A percentile compares a stretch with the other conserved stretches of the same genome.
Evolutionary conservation across 2,797 vertebrate genomes (phyloP).

Genomic region (Telmatherina bonti): DNA sequence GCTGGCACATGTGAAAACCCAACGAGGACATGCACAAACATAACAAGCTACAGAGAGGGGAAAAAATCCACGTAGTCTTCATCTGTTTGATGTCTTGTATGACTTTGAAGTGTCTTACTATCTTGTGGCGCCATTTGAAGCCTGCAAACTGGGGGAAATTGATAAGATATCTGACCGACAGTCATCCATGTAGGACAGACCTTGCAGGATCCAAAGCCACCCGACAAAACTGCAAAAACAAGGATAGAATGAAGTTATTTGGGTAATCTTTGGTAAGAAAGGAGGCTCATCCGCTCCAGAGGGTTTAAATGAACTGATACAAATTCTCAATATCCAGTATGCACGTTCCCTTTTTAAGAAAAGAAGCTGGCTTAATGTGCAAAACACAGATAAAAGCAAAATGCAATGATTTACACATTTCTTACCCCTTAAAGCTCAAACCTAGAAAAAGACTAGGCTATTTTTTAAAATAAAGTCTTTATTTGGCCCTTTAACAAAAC

Average conservation of each 20-base stretch:
- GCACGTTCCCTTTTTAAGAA: neutral
- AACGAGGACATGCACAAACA: neutral
- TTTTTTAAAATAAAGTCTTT: no score
- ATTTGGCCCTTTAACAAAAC: no score
- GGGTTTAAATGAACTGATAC: neutral
- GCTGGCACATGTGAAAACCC: conserved; percentile 1
- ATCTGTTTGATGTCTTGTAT: conserved; percentile 49
- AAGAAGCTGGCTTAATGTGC: neutral
- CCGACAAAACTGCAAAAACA: neutral
- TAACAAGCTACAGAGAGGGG: neutral
- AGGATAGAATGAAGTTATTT: neutral
- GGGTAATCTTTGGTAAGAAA: neutral
- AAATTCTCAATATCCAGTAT: neutral
- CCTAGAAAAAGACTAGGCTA: no score
- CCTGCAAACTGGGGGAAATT: conserved; percentile 54
- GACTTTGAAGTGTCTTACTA: conserved; percentile 62
- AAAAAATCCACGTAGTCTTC: conserved; percentile 8
- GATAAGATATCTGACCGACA: conserved; percentile 55
- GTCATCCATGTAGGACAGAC: conserved; percentile 12
- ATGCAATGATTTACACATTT: neutral
- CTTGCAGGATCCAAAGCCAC: neutral
- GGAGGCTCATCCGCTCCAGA: neutral
- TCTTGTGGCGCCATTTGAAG: conserved; percentile 47
- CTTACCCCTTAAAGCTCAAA: neutral
- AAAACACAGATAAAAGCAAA: neutral